Base-by-base conservation (phyloP, 2,888 invertebrate species). In the Sceliomorpha sp. region DNA sequence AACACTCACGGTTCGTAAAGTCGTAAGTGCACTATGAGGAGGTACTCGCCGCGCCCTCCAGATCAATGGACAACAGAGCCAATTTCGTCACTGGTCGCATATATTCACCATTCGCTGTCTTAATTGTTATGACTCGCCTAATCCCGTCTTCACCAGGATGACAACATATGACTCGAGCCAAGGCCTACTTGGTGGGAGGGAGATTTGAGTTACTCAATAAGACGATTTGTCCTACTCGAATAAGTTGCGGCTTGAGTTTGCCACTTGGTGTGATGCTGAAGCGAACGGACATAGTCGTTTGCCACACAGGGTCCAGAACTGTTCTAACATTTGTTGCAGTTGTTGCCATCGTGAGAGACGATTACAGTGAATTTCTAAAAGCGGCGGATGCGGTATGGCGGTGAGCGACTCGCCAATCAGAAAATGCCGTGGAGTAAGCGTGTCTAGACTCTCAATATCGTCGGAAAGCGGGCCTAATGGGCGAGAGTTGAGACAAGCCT, bases 111-210 rank as follows among this genome's bases (percentile, higher is more conserved):
- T 12, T 9, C 4, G 34, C 36, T 1, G 32, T 55, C 1, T 10
- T n/a, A 14, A 55, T 7, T 7, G 42, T 42, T 8, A 42, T 32
- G 0, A 42, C 42, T 1, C 55, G 40, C 6, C 7, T 24, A 1
- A 34, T 13, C 4, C 55, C 55, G 31, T 55, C 42, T 5, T n/a
- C 4, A 1, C 42, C 42, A 1, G 55, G 42, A 10, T 42, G 44
- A 14, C 20, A 9, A 6, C 17, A 2, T 2, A 34, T 34, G 1
- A 55, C 27, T 24, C 44, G 10, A 5, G 24, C 42, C 10, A 55
- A 6, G 7, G 24, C 8, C 55, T 42, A 42, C 9, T 55, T 40
- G 6, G 51, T 40, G 4, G 51, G 51, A 1, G 51, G 51, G 1
- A 27, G 39, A 39, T 39, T 40, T 2, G 14, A 5, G 7, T 13